Evolutionary conservation across 2,113 vertebrate species (phyloP).

Genomic region (Oryzias javanicus): DNA sequence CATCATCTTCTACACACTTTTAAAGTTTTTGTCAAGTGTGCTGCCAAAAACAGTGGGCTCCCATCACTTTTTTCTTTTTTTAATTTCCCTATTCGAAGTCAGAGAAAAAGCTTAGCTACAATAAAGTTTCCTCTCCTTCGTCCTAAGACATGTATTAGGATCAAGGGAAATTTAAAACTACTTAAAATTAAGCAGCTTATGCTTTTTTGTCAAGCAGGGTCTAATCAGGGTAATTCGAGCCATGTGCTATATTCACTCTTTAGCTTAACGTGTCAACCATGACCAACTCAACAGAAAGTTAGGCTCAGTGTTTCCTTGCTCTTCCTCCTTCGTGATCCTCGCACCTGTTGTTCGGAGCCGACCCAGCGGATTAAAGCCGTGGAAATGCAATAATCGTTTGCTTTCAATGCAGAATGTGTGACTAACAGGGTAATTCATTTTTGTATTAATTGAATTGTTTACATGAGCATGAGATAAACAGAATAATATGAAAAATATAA

Average conservation of each 20-base stretch:
- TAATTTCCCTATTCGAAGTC: conserved; percentile 6
- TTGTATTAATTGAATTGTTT: conserved; percentile 14
- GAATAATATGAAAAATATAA: conserved; percentile 30
- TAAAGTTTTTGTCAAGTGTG: conserved; percentile 3
- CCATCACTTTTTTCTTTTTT: conserved; percentile 1
- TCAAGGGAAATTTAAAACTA: conserved; percentile 65
- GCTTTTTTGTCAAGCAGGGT: conserved; percentile 59
- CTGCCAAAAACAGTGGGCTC: conserved; percentile 7
- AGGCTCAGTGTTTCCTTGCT: conserved; percentile 26
- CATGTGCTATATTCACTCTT: conserved; percentile 52
- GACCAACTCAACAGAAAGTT: conserved; percentile 62
- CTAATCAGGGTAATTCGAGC: conserved; percentile 72
- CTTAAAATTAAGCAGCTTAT: conserved; percentile 74
- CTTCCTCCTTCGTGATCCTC: conserved; percentile 18
- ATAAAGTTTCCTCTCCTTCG: conserved; percentile 24
- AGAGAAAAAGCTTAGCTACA: conserved; percentile 41
- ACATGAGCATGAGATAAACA: conserved; percentile 1
- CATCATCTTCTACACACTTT: conserved; percentile 7
- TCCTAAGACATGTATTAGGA: conserved; percentile 47
- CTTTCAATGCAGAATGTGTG: neutral
- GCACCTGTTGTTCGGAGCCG: conserved; percentile 44
- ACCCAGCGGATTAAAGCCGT: conserved; percentile 19
- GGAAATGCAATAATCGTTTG: conserved; percentile 6
- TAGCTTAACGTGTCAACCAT: conserved; percentile 65
- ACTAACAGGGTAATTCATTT: conserved; percentile 4